Conservation (phyloP, 2,888 invertebrate genomes). For the Trypoxylon attenuatum region DNA sequence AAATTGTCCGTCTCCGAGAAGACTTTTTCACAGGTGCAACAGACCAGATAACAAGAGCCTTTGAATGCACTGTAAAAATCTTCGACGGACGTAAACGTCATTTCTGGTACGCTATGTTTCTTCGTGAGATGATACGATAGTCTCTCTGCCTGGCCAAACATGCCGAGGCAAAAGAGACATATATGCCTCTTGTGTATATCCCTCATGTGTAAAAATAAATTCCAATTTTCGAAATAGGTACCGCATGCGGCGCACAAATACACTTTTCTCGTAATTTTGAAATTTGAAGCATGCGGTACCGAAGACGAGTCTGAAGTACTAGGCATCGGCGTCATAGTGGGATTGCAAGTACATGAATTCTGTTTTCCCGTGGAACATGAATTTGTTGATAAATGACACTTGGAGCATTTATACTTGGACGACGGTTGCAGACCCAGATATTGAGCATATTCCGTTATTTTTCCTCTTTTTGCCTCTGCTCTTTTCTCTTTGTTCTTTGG, state of each 20-base stretch:
- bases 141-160: constrained; percentile 88
- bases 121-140: constrained; percentile 85
- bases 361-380: constrained; percentile 82
- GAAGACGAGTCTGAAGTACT: constrained; percentile 74
- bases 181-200: constrained; percentile 88
- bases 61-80: constrained; percentile 81
- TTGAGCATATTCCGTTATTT: constrained; percentile 80
- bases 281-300: constrained; percentile 73
- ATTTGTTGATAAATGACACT: constrained; percentile 80
- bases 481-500: constrained; percentile 47
- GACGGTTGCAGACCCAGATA: constrained; percentile 81
- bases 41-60: constrained; percentile 85
- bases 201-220: constrained; percentile 88
- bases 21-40: constrained; percentile 87
- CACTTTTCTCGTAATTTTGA: constrained; percentile 84
- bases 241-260: constrained; percentile 89
- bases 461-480: constrained; percentile 59
- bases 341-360: constrained; percentile 81
- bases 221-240: constrained; percentile 91
- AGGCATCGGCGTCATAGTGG: constrained; percentile 65
- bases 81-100: constrained; percentile 80
- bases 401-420: constrained; percentile 82
- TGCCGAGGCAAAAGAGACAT: constrained; percentile 88
- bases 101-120: constrained; percentile 86
- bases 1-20: constrained; percentile 86